Conservation (phyloP, 2,888 invertebrate species). For the Rhingia campestris region DNA sequence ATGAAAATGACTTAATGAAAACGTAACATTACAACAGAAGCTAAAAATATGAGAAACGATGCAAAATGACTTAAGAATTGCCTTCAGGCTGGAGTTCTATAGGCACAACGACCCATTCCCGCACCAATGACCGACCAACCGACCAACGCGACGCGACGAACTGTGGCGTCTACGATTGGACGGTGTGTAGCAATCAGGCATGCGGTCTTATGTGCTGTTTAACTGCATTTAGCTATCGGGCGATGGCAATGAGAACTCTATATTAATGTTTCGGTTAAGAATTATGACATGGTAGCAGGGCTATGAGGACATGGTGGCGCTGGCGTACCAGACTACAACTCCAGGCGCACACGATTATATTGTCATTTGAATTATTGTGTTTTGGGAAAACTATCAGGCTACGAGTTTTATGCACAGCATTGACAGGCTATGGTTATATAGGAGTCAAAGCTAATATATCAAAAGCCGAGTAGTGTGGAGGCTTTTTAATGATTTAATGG, state of each 20-base stretch:
- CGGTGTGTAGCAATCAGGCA: constrained; percentile 10
- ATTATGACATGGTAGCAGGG: constrained; percentile 55
- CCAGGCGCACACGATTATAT: constrained; percentile 62
- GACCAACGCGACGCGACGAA: constrained; percentile 11
- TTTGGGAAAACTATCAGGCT: constrained; percentile 23
- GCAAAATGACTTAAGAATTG: constrained; percentile 53
- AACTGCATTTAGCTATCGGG: constrained; percentile 64
- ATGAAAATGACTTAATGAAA: constrained; percentile 66
- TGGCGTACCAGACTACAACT: constrained; percentile 28
- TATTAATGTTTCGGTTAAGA: constrained; percentile 37
- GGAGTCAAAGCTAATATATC: constrained; percentile 49
- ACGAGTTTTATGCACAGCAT: constrained; percentile 5
- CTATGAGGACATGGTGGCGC: constrained; percentile 9
- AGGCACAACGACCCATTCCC: constrained; percentile 54
- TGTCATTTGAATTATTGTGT: constrained; percentile 67
- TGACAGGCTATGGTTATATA: constrained; percentile 55
- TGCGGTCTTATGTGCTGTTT: constrained; percentile 42
- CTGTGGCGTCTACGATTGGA: not conserved
- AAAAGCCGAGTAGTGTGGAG: not conserved
- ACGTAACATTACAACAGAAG: constrained; percentile 52
- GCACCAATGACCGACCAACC: not conserved
- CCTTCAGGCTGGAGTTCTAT: constrained; percentile 48
- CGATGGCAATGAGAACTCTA: constrained; percentile 49
- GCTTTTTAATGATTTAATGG: constrained; percentile 31
- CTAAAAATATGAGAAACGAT: constrained; percentile 30